A percentile compares a stretch with the other conserved stretches of the same genome.
phyloP scores from a whole-genome alignment of 2,113 vertebrate species.

The Cynocephalus volans region DNA sequence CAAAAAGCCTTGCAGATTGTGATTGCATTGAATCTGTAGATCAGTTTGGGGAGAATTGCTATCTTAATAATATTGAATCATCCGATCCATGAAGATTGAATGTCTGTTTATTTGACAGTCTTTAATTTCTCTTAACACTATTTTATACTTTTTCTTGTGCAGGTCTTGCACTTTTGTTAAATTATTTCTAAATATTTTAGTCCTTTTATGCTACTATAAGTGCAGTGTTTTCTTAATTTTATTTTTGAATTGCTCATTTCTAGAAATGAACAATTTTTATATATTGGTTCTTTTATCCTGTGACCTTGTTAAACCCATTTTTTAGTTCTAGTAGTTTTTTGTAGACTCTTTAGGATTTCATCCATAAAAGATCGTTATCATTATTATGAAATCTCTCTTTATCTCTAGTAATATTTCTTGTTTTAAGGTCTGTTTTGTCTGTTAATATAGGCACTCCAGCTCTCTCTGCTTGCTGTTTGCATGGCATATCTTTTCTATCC shows the following conservation, averaged over 20 bases:
- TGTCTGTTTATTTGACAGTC: too few species aligned
- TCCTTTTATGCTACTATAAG: background rate
- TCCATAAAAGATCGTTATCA: background rate
- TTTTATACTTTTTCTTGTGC: too few species aligned
- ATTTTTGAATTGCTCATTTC: background rate
- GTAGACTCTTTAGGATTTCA: background rate
- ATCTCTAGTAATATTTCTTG: background rate
- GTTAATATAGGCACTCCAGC: background rate
- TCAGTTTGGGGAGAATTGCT: background rate
- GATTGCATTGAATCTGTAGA: background rate
- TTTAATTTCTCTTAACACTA: background rate
- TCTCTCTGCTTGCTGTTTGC: background rate
- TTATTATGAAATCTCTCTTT: background rate
- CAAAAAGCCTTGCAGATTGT: background rate
- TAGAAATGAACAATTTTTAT: background rate
- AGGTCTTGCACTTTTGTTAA: background rate
- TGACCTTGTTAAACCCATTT: background rate
- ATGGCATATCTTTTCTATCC: background rate
- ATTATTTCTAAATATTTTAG: background rate
- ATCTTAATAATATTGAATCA: fast-evolving
- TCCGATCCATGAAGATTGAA: too few species aligned
- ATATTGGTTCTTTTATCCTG: background rate
- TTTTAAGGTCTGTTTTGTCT: background rate
- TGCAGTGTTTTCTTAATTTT: background rate
- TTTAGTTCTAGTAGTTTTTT: background rate